Evolutionary conservation across 2,888 invertebrate genomes (phyloP), one percentile per base, ranked within the genome.

Genomic region (Ectemnius lituratus): DNA sequence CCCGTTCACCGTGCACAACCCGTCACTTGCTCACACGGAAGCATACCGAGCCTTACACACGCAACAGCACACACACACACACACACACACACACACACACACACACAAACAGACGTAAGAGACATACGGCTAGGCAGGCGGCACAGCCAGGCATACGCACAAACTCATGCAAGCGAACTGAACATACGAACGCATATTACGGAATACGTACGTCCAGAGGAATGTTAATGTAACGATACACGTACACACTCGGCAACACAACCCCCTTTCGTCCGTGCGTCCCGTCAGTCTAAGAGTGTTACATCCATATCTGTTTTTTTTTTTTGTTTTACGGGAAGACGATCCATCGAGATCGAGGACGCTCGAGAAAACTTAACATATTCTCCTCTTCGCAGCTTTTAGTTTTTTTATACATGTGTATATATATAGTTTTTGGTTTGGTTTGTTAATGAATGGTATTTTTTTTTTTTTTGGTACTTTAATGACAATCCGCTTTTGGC

Each of bases 261-360:
- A 58, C 61, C 65, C 76, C 49, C 57, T 64, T 18, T 61, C 65
- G 75, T 79, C 76, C 75, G 79, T 79, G 56, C 80, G 81, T 80
- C 78, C 73, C 72, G 70, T 76, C 78, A 67, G 83, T 82, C 82
- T 66, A 67, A 72, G 73, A 70, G 68, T 49, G 56, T 70, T 70
- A 62, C 67, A 82, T 78, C 69, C 73, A 68, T 78, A 37, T 37
- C 37, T 37, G 37, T 37, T 37, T 11, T 37, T 37, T n/a, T 37
- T 37, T 37, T 37, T 37, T 37, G 59, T 66, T 79, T 73, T 75
- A 82, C 76, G 74, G 70, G 77, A 83, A 81, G 78, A 81, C 84
- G 80, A 83, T 82, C 80, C 82, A 84, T 84, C 78, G 79, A 83
- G 83, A 86, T 85, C 81, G 82, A 83, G 80, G 82, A 86, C 82